Evolutionary conservation across 1,140 invertebrate genomes (phyloP), one percentile per base, ranked within the genome.

Genomic region (Goniozus legneri): DNA sequence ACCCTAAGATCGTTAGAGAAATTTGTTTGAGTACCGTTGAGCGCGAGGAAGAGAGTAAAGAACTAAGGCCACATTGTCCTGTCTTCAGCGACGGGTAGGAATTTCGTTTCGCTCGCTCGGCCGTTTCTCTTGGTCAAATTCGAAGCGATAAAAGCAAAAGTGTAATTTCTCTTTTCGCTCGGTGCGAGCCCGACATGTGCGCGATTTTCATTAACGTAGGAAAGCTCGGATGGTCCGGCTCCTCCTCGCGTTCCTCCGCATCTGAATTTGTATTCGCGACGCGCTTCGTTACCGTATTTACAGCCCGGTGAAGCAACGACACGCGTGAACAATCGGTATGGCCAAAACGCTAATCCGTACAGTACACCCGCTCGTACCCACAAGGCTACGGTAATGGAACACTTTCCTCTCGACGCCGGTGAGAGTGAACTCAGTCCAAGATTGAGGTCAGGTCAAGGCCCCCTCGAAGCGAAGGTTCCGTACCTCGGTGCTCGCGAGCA

Each of bases 371-470:
- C 24, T 27, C 24, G 24, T 10, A 10, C 24, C 10, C 24, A 27
- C 24, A n/a, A n/a, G n/a, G n/a, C n/a, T n/a, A n/a, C 46, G 54
- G 54, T 71, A 69, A 66, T 67, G 69, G 73, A 75, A 73, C 74
- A 76, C 74, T 76, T 76, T 76, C 73, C 62, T 75, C 73, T 65
- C 58, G 65, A 65, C 63, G 65, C 52, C 65, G 74, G 74, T 62
- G 74, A 75, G 73, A 76, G 74, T 76, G 74, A 76, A 75, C 74
- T 75, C 63, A 65, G 41, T 44, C 33, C 55, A 70, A 53, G 70
- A 76, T 76, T 71, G 73, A 75, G 73, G 74, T 70, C 74, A 76
- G 71, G 74, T 76, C 74, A 76, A 75, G 74, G 74, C 73, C 71
- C 72, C 64, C 69, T 64, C 50, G 60, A 41, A 59, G 61, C 59